Conservation (phyloP, 2,888 invertebrate species). For the Eilema caniola region DNA sequence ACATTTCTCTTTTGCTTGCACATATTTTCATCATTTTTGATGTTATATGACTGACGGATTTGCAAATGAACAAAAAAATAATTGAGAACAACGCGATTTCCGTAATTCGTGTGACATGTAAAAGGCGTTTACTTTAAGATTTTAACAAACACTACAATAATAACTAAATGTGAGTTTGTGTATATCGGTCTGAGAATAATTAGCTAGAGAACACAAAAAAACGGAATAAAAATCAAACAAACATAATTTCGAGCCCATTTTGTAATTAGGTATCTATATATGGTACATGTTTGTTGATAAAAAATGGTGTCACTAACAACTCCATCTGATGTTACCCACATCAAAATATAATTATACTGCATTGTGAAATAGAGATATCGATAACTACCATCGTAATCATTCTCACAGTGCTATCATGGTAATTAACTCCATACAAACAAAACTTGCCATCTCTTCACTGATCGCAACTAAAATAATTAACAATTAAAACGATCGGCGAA, state of each 20-base stretch:
- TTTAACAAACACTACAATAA: not conserved
- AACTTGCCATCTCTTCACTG: not conserved
- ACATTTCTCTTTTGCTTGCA: too few relatives aligned
- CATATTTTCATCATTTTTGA: too few relatives aligned
- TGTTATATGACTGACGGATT: too few relatives aligned
- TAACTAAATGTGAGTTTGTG: too few relatives aligned
- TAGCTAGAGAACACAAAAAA: too few relatives aligned
- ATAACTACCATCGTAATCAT: constrained; percentile 2
- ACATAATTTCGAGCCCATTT: not conserved
- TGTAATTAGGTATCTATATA: too few relatives aligned
- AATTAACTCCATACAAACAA: not conserved
- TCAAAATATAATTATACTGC: not conserved
- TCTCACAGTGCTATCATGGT: not conserved
- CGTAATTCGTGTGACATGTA: not conserved
- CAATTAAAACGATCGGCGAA: not conserved
- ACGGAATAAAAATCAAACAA: not conserved
- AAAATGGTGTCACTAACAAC: not conserved
- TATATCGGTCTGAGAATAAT: too few relatives aligned
- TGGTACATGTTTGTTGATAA: too few relatives aligned
- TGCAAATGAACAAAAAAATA: not conserved
- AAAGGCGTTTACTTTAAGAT: not conserved
- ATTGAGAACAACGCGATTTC: not conserved
- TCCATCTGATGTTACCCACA: not conserved
- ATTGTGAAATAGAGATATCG: constrained; percentile 1
- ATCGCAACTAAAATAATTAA: not conserved